Evolutionary conservation across 2,113 vertebrate genomes (phyloP).

Genomic region (Podocnemis expansa): DNA sequence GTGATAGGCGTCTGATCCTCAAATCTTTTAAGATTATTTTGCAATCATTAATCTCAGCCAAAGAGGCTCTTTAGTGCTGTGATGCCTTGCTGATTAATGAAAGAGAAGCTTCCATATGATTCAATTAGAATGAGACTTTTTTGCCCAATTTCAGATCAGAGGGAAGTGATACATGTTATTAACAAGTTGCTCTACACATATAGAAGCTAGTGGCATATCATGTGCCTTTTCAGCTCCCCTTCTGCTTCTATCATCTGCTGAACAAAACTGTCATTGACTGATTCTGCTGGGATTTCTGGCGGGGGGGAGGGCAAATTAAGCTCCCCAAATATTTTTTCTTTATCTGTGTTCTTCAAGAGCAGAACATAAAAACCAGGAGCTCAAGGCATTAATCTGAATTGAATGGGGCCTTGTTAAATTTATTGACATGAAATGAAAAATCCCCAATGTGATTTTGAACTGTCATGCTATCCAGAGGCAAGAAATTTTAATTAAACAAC

Average conservation of each 20-base stretch:
- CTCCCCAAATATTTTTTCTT: conserved; percentile 7
- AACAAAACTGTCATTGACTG: not conserved
- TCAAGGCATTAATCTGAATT: conserved; percentile 53
- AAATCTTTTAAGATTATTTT: conserved; percentile 38
- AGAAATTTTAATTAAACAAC: conserved; percentile 66
- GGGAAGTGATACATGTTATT: conserved; percentile 28
- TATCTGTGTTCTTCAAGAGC: conserved; percentile 10
- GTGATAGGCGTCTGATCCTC: conserved; percentile 2
- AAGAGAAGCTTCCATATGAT: conserved; percentile 62
- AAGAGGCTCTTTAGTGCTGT: not conserved
- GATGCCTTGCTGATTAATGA: conserved; percentile 56
- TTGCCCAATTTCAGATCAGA: not conserved
- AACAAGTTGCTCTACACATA: conserved; percentile 36
- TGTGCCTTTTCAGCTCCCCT: not conserved
- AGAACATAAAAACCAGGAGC: conserved; percentile 44
- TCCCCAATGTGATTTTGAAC: conserved; percentile 65
- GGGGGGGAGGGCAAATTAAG: not conserved
- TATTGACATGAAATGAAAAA: conserved; percentile 68
- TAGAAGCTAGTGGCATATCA: not conserved
- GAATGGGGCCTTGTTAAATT: conserved; percentile 69
- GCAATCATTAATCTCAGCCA: conserved; percentile 55
- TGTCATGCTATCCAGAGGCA: conserved; percentile 63
- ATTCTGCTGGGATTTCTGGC: not conserved
- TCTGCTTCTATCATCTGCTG: not conserved
- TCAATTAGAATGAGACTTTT: conserved; percentile 52